Evolutionary conservation across 2,888 invertebrate genomes (phyloP).

Genomic region (Caradrina clavipalpis): DNA sequence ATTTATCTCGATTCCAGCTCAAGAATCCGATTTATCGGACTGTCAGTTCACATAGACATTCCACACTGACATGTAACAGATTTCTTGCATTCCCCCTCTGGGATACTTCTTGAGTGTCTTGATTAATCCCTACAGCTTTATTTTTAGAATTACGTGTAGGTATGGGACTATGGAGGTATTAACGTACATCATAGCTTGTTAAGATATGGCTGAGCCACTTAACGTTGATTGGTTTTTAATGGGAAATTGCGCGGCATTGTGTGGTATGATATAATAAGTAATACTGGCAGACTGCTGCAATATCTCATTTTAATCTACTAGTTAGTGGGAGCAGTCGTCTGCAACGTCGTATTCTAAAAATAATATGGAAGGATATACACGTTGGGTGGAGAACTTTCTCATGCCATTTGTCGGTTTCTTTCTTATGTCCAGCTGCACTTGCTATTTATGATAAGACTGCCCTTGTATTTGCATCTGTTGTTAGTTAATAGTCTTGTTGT

Average conservation of each 20-base stretch:
- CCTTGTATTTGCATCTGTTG: conserved; percentile 52
- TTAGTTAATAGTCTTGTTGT: conserved; percentile 49
- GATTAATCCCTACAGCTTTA: conserved; percentile 64
- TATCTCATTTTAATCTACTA: conserved; percentile 48
- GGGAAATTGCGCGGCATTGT: conserved; percentile 59
- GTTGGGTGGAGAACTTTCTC: conserved; percentile 35
- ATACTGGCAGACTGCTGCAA: conserved; percentile 40
- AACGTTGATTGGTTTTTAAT: conserved; percentile 69
- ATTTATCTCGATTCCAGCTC: conserved; percentile 54
- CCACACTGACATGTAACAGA: conserved; percentile 65
- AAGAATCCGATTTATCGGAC: conserved; percentile 56
- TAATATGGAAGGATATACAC: conserved; percentile 11
- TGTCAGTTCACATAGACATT: conserved; percentile 62
- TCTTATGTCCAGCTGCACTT: conserved; percentile 30
- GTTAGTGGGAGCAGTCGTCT: conserved; percentile 17
- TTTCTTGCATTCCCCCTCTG: conserved; percentile 62
- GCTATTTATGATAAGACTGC: conserved; percentile 40
- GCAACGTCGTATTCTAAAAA: conserved; percentile 32
- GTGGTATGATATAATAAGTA: conserved; percentile 50
- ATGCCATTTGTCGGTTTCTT: conserved; percentile 42
- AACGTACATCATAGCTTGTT: conserved; percentile 65
- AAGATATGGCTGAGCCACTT: conserved; percentile 64
- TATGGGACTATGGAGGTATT: conserved; percentile 47
- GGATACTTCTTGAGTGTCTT: conserved; percentile 58
- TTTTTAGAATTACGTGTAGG: conserved; percentile 68